Evolutionary conservation across 2,113 vertebrate species (phyloP).

Genomic region (Lipotes vexillifer): DNA sequence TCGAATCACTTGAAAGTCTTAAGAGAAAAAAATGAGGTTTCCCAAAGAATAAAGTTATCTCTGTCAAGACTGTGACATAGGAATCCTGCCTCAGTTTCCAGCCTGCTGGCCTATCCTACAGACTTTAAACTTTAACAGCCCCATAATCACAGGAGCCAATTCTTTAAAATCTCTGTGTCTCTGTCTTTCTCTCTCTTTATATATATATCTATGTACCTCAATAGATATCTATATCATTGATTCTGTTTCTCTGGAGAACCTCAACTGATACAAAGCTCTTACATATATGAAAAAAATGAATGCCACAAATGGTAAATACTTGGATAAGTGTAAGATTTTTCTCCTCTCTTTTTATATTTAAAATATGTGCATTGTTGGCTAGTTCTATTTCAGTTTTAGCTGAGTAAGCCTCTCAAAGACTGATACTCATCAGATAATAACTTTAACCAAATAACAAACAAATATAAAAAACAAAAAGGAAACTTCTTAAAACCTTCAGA

Average conservation of each 20-base stretch:
- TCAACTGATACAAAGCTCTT: background rate
- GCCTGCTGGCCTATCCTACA: background rate
- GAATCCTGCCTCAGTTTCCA: background rate
- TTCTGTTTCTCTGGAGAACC: background rate
- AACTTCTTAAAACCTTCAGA: background rate
- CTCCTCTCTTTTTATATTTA: background rate
- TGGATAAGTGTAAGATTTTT: background rate
- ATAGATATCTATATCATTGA: background rate
- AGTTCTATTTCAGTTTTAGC: background rate
- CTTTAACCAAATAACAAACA: background rate
- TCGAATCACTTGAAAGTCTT: background rate
- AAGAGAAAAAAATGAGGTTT: background rate
- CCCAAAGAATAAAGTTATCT: background rate
- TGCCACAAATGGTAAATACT: background rate
- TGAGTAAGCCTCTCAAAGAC: background rate
- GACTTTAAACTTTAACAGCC: background rate
- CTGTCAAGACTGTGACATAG: background rate
- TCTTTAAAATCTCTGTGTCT: background rate
- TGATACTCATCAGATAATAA: background rate
- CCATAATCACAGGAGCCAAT: background rate
- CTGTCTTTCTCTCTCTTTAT: background rate
- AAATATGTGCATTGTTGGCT: background rate
- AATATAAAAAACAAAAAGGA: background rate
- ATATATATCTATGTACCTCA: background rate
- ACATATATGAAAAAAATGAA: background rate